These are phyloP conservation scores for Calidris pugnax DNA, from an alignment of 2,113 vertebrate species.

Conservation along the genomic window DNA sequence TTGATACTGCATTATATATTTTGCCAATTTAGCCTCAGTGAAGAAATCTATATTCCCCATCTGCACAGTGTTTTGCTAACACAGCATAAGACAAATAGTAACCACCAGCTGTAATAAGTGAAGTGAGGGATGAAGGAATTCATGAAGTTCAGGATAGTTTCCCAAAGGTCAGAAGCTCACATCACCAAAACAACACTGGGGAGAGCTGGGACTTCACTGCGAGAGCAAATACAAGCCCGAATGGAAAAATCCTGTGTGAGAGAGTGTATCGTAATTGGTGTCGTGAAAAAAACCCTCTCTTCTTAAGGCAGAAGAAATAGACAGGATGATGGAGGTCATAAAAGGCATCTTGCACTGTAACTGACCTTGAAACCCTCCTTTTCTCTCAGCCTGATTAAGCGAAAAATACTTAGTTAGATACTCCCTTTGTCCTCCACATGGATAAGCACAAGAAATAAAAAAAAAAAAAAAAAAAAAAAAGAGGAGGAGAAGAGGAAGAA, in stretches of 20 bases:
- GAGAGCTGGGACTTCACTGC: conserved; percentile 18
- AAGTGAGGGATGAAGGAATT: conserved; percentile 57
- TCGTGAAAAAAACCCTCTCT: background rate
- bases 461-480: background rate
- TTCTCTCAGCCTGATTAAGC: conserved; percentile 54
- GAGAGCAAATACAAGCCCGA: conserved; percentile 22
- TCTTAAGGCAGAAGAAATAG: conserved; percentile 53
- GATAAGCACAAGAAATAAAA: conserved; percentile 24
- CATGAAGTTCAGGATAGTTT: conserved; percentile 36
- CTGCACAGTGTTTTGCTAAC: conserved; percentile 55
- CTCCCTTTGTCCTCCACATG: conserved; percentile 51
- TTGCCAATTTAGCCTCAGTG: conserved; percentile 61
- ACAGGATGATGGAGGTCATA: conserved; percentile 57
- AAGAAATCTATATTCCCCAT: conserved; percentile 64
- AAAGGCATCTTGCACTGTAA: conserved; percentile 45
- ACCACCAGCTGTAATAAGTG: conserved; percentile 50
- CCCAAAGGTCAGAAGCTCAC: conserved; percentile 54
- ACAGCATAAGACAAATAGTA: conserved; percentile 59
- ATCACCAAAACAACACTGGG: conserved; percentile 5
- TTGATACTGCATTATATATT: conserved; percentile 59
- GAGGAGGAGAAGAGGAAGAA: background rate
- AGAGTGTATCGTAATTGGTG: conserved; percentile 25
- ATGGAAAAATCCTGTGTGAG: conserved; percentile 41
- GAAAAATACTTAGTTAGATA: conserved; percentile 58
- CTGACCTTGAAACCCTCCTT: conserved; percentile 58